Conservation (phyloP, 2,113 vertebrate species). For the Dendropsophus ebraccatus region DNA sequence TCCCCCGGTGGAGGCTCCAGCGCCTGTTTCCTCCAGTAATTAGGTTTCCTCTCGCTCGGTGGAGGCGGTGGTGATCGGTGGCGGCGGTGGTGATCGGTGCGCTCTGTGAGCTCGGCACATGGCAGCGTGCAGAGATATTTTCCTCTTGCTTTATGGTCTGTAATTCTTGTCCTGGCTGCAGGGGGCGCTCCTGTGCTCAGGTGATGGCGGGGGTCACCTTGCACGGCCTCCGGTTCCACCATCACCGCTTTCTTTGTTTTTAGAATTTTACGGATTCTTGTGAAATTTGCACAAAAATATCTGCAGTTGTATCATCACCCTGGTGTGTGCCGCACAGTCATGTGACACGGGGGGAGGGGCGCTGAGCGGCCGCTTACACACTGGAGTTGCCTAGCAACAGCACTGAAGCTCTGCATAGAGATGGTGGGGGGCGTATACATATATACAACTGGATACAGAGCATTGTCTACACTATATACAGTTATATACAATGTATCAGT, state of each 20-base stretch:
- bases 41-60: slow-evolving; percentile 4
- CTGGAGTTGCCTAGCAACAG: background rate
- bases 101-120: background rate
- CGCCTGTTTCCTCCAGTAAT: slow-evolving; percentile 24
- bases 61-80: background rate
- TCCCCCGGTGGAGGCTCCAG: background rate
- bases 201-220: background rate
- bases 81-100: background rate
- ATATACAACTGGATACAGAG: background rate
- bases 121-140: background rate
- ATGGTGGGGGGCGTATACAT: background rate
- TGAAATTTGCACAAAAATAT: background rate
- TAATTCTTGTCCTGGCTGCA: background rate
- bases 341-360: background rate
- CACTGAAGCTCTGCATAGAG: background rate
- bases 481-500: too few species aligned
- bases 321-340: background rate
- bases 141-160: background rate
- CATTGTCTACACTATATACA: too few species aligned
- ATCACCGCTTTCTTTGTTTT: background rate
- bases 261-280: too few species aligned
- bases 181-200: background rate
- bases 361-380: background rate
- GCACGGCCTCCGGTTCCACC: background rate
- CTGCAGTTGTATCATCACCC: background rate